Base-by-base conservation (phyloP, 2,113 vertebrate genomes). In the Oncorhynchus keta region DNA sequence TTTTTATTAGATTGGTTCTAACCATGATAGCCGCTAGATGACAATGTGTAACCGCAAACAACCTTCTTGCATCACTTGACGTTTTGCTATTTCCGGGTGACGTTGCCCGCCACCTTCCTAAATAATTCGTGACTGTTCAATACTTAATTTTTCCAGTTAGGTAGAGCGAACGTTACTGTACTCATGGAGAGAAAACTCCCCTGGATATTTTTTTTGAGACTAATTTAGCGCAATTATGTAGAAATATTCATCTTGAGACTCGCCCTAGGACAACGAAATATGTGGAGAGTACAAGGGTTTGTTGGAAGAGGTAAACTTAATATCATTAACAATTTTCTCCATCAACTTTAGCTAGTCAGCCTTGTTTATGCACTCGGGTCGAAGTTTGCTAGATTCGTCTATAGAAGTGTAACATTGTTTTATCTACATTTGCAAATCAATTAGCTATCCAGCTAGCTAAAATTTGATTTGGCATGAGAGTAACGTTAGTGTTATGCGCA, bases 281-380 rank as follows among this genome's bases (percentile, higher is more conserved):
- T 94, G 93, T 94, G 93, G 93, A 79, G 92, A 82, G 59, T 94
- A 14, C 88, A 92, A 20, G 88, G 87, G n/a, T 73, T 92, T 1
- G 76, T 91, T 6, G 87, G 89, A 39, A 86, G 93, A 92, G 92
- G 93, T 94, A 82, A 92, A 88, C 67, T 9, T 26, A 69, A 62
- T 67, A 80, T 30, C n/a, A 16, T 4, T 57, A 51, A 73, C 32
- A 8, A 68, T 14, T 45, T 45, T 9, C 5, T 62, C n/a, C 20
- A 62, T 22, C 22, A 6, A 57, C 18, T 16, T 20, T 57, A 57
- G 14, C n/a, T 20, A 20, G 7, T n/a, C n/a, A 61, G 51, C 59
- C 51, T 57, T 18, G 14, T 57, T 57, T 20, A 20, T 20, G 55
- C 20, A 57, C 18, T 45, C 9, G 2, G 8, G 51, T 55, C 51